Evolutionary conservation across 2,113 vertebrate genomes (phyloP), one percentile per base, ranked within the genome.

Genomic region (Nettapus auritus): DNA sequence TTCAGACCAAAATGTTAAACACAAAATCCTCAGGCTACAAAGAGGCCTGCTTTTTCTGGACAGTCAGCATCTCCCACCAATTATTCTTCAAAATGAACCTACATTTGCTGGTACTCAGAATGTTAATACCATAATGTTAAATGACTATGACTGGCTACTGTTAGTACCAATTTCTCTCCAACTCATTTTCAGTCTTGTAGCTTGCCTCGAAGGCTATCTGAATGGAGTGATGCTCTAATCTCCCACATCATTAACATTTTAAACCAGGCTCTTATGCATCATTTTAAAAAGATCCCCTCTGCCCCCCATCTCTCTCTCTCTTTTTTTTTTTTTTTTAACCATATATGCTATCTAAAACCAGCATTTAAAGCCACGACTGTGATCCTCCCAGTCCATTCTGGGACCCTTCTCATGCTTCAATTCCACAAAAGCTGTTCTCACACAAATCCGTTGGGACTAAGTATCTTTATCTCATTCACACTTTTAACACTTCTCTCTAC

Each of bases 111-210:
- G 21, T 52, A 77, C 42, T 60, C 34, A 68, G 7, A 53, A 15
- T 26, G 17, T 29, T 44, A 28, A 29, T 64, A 46, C 16, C 22
- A 3, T 4, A 76, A 83, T 0, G 3, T 53, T 42, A 46, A 81
- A 68, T 50, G 40, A 36, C 56, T 88, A 40, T 3, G 18, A 44
- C 5, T 40, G 55, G 33, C 14, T 83, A 52, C 23, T 70, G 33
- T 69, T 78, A 64, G 46, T 48, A 86, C 7, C 28, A 34, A 25
- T 74, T 81, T 66, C 33, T 67, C 57, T 75, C 33, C 42, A 52
- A 23, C 64, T 64, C 0, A 0, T 36, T 66, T 89, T 66, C 1
- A 0, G 55, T 67, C 50, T 57, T n/a, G 69, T 46, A 44, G 52
- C 6, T 79, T 53, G 69, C 70, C 50, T 21, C 13, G 21, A 89